Conservation (phyloP, 2,888 invertebrate species). For the Epistrophella euchroma region DNA sequence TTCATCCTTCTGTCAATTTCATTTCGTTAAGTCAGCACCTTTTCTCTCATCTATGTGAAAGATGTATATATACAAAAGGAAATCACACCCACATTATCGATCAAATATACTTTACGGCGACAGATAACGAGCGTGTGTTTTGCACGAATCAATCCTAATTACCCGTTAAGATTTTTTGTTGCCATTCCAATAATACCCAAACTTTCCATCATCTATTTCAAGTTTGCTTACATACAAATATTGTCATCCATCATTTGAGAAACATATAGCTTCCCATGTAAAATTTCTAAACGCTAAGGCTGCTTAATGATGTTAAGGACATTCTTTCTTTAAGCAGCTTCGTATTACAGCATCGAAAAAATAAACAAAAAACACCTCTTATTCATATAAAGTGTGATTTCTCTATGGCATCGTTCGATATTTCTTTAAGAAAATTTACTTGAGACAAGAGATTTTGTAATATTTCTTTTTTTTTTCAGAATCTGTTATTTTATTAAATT, state of each 20-base stretch:
- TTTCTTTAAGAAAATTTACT: conserved; percentile 13
- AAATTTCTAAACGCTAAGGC: background rate
- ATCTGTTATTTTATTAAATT: background rate
- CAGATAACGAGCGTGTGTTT: conserved; percentile 36
- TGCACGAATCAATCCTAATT: conserved; percentile 62
- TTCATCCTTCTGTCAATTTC: background rate
- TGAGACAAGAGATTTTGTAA: background rate
- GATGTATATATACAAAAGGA: background rate
- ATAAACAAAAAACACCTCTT: background rate
- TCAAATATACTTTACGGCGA: conserved; percentile 1
- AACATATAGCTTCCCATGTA: conserved; percentile 11
- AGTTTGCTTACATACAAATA: conserved; percentile 41
- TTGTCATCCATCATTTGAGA: conserved; percentile 63
- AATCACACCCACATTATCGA: conserved; percentile 16
- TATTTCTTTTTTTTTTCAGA: background rate
- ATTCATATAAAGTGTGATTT: conserved; percentile 10
- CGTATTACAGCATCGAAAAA: background rate
- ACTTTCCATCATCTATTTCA: background rate
- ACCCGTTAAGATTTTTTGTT: conserved; percentile 45
- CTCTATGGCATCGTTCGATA: conserved; percentile 2
- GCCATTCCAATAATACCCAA: background rate
- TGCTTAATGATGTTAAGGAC: background rate
- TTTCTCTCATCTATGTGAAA: background rate
- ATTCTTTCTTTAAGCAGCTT: background rate
- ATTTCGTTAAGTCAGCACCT: conserved; percentile 6